Base-by-base conservation (phyloP, 2,113 vertebrate genomes). In the Baryphthengus martii region DNA sequence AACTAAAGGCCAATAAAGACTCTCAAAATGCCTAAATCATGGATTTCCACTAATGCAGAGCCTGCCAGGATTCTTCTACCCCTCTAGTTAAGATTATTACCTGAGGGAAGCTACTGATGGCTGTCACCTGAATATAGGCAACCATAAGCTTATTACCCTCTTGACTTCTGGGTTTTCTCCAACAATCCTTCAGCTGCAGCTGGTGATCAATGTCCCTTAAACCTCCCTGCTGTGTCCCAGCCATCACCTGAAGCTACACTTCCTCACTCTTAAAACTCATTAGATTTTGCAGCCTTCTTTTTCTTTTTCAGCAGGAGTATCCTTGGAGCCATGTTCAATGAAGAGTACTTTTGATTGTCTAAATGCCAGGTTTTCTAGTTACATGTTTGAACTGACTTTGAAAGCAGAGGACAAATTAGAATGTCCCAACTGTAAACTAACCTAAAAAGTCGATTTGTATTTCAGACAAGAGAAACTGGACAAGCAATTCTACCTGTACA, bases 221-320 rank as follows among this genome's bases (percentile, higher is more conserved):
- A 63, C 7, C 4, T 87, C 24, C 2, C 9, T 61, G 8, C 9
- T 53, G 6, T 37, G 23, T 40, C 37, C 25, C 37, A 35, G 29
- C 25, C 26, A 56, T 20, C 28, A 17, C 12, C 17, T 67, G 35
- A 81, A 39, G 35, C 10, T 52, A 5, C 18, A 28, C 15, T 83
- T 7, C 7, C 35, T 72, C 59, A 7, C 76, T 67, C 28, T 45
- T 53, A 47, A 81, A 35, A 50, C 9, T 21, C 0, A 0, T 42
- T 55, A 39, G 15, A 47, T n/a, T 71, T 90, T 91, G 13, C 14
- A 81, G 18, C 12, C 29, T 49, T 19, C 24, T n/a, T 42, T 83
- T 68, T 33, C 16, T 33, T 68, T 65, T 13, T 10, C 9, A 8
- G 2, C 11, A 13, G 42, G 19, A 68, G 19, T 44, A 63, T 63